Evolutionary conservation across 2,113 vertebrate genomes (phyloP), one percentile per base, ranked within the genome.

Genomic region (Pipra filicauda): DNA sequence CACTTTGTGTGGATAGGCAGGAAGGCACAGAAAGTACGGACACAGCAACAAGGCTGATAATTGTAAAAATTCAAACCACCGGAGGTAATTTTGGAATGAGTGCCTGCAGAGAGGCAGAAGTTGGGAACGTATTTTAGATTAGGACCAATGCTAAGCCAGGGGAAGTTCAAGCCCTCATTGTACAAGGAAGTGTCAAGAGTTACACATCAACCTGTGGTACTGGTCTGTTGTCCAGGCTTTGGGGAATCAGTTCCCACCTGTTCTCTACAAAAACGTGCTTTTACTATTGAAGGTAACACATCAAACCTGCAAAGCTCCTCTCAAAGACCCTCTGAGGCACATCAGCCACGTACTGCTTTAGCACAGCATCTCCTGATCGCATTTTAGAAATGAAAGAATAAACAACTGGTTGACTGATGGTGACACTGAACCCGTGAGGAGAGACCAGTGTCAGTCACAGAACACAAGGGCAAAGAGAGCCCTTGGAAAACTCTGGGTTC

Each of bases 1-100:
- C 52, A 85, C 5, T 67, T 19, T 11, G 17, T 3, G 49, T 24
- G 71, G 66, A 30, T 0, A 49, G 46, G 62, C 66, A n/a, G 39
- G 37, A 61, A 88, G 0, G 17, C 61, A 43, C 31, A 28, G 52
- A 23, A 59, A 67, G 6, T 12, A 89, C 0, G 0, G 4, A 72
- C 61, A 22, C 27, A 35, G 11, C 20, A 24, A 3, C 8, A 5
- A 5, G 8, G 70, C 33, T 69, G 52, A 2, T 26, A 23, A 18
- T 9, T 39, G 43, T 51, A 55, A 23, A 23, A 39, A 23, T 15
- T 15, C 26, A 54, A 75, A 23, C 52, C 23, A 23, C 21, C 11
- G 18, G 41, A 5, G 58, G 35, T 11, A 17, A 27, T 37, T 70
- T 13, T 41, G 77, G n/a, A 39, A 2, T 33, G 27, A 80, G 30